Evolutionary conservation across 2,797 vertebrate genomes (phyloP), one percentile per base, ranked within the genome.

Genomic region (Oryzias dopingdopingensis): DNA sequence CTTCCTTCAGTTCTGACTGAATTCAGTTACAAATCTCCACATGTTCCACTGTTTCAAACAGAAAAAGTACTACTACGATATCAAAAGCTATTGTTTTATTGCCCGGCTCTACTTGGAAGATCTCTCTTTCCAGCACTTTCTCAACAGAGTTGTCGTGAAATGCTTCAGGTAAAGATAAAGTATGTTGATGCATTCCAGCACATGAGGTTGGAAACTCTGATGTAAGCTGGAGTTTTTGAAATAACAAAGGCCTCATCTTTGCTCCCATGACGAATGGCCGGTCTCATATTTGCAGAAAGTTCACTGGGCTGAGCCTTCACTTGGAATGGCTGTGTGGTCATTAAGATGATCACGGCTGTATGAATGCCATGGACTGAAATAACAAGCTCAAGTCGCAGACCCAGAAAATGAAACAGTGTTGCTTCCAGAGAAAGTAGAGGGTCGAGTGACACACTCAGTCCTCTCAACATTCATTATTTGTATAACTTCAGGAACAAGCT

Each of bases 81-180:
- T 22, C 20, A 22, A 22, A 22, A 22, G 20, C 20, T 22, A 22
- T 22, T 3, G 20, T 22, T 22, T 22, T 22, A 22, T 22, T 3
- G 2, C 20, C 20, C 20, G 3, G 20, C 20, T 22, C 20, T 22
- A 22, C 20, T 22, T 22, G 20, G 84, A 68, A 84, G 60, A 81
- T 41, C 64, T 71, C 57, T 42, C 62, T 49, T 52, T 79, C 61
- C 49, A 26, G 0, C 13, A 20, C 49, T 70, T 72, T 78, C 58
- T 61, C 59, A 49, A 66, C 76, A 80, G 78, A 77, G 59, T 67
- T 68, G 43, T 61, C 57, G 52, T 57, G 46, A 77, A 82, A 71
- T 7, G 49, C 51, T 68, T 68, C 75, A 83, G 76, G 76, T 85
- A 69, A 75, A 73, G 78, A 67, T 64, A 86, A 73, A 80, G 51